phyloP scores from a whole-genome alignment of 92 coral and sea anemone species.

The Palythoa heliodiscus region DNA sequence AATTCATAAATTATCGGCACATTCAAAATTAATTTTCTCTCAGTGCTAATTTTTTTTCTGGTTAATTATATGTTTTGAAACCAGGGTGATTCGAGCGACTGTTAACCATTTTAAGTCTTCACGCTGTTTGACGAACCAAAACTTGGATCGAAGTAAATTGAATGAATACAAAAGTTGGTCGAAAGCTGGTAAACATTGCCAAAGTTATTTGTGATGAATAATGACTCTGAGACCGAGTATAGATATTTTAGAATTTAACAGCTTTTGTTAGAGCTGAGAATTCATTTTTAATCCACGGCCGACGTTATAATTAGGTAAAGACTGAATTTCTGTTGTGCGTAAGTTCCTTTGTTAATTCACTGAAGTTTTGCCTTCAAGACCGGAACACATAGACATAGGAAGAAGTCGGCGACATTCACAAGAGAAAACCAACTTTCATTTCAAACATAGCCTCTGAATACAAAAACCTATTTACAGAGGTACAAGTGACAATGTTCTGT shows the following conservation, averaged over 20 bases:
- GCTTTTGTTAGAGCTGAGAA: slow-evolving; percentile 20
- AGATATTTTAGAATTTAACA: slow-evolving; percentile 4
- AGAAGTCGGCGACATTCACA: neutral
- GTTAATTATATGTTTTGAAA: neutral
- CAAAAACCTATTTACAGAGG: neutral
- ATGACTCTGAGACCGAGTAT: slow-evolving; percentile 3
- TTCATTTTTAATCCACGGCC: neutral
- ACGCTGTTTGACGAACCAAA: slow-evolving; percentile 7
- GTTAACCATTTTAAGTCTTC: neutral
- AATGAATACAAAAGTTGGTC: neutral
- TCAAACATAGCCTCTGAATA: neutral
- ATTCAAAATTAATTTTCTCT: neutral
- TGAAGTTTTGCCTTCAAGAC: neutral
- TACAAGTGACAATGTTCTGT: neutral
- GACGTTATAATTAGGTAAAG: neutral
- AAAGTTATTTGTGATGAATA: slow-evolving; percentile 14
- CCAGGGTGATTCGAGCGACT: slow-evolving; percentile 1
- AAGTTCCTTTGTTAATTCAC: no score
- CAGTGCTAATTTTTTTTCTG: neutral
- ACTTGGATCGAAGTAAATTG: neutral
- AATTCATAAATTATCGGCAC: neutral
- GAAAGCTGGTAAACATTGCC: slow-evolving; percentile 19
- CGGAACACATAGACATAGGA: neutral
- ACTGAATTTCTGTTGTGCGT: neutral
- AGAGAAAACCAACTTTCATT: neutral